A percentile compares a stretch with the other conserved stretches of the same genome.
phyloP scores from a whole-genome alignment of 2,888 invertebrate genomes.

The Phanerotoma sp. region DNA sequence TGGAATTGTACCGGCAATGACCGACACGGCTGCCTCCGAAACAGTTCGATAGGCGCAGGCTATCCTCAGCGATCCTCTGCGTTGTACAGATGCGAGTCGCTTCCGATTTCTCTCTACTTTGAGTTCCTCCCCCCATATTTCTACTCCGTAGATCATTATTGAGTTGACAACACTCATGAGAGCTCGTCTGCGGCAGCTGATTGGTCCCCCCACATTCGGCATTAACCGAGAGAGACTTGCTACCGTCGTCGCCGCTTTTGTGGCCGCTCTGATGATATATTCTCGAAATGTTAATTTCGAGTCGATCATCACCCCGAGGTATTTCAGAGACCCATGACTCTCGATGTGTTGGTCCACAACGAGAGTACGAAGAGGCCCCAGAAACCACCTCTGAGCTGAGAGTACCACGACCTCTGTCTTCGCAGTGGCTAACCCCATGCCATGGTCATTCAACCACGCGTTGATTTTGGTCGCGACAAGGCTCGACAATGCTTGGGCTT shows the following conservation, averaged over 20 bases:
- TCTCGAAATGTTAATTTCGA: neutral
- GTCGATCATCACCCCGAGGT: neutral
- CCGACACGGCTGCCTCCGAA: slow-evolving; percentile 32
- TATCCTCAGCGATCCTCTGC: slow-evolving; percentile 34
- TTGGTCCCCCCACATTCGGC: slow-evolving; percentile 31
- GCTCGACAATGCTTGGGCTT: neutral
- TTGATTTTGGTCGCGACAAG: neutral
- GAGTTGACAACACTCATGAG: slow-evolving; percentile 28
- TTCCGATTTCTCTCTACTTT: slow-evolving; percentile 25
- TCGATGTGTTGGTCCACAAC: no score
- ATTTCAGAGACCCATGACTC: neutral
- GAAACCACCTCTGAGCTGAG: no score
- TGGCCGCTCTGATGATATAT: neutral
- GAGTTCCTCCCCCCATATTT: slow-evolving; percentile 28
- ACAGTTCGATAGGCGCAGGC: no score
- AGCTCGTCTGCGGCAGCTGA: slow-evolving; percentile 14
- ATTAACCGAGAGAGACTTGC: slow-evolving; percentile 30
- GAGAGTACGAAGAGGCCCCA: neutral
- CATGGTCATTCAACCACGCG: neutral
- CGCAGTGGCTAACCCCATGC: slow-evolving; percentile 1
- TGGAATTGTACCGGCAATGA: no score
- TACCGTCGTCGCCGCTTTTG: neutral
- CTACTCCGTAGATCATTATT: slow-evolving; percentile 33
- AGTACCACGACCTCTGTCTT: slow-evolving; percentile 1
- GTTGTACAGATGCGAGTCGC: slow-evolving; percentile 29